A percentile compares a stretch with the other conserved stretches of the same genome.
Conservation (phyloP, 2,797 vertebrate genomes). For the Sternotherus odoratus region DNA sequence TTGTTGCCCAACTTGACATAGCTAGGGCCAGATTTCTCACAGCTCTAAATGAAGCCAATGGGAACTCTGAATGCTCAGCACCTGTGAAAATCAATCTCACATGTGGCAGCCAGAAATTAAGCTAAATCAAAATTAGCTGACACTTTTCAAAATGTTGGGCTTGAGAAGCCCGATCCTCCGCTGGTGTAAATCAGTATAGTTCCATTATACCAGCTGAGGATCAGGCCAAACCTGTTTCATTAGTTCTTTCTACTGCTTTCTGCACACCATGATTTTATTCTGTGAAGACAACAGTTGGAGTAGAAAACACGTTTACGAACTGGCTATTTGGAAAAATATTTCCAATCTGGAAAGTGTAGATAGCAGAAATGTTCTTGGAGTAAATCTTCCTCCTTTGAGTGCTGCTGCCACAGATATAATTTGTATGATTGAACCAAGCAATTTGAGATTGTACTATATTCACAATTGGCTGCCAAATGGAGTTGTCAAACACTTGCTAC, state of each 20-base stretch:
- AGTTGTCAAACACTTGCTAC: not conserved
- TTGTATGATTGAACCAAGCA: not conserved
- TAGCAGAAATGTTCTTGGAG: not conserved
- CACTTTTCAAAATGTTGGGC: not conserved
- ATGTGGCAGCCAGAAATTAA: not conserved
- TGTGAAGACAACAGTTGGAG: not conserved
- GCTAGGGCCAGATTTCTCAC: slow-evolving; percentile 10
- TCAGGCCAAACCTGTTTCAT: not conserved
- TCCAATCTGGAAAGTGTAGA: not conserved
- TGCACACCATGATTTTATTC: not conserved
- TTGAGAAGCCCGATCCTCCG: not conserved
- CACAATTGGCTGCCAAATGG: not conserved
- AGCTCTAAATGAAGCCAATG: slow-evolving; percentile 26
- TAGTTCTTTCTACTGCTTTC: not conserved
- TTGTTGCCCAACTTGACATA: slow-evolving; percentile 15
- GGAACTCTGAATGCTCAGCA: not conserved
- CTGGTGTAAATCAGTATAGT: not conserved
- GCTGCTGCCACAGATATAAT: not conserved
- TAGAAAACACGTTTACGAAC: slow-evolving; percentile 10
- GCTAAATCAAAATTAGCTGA: not conserved
- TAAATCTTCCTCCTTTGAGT: not conserved
- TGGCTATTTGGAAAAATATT: not conserved
- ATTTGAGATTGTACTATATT: not conserved
- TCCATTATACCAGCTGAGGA: not conserved
- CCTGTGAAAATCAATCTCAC: not conserved